These are phyloP conservation scores for Diarsia dahlii DNA, from an alignment of 2,888 invertebrate species.

Conservation along the genomic window DNA sequence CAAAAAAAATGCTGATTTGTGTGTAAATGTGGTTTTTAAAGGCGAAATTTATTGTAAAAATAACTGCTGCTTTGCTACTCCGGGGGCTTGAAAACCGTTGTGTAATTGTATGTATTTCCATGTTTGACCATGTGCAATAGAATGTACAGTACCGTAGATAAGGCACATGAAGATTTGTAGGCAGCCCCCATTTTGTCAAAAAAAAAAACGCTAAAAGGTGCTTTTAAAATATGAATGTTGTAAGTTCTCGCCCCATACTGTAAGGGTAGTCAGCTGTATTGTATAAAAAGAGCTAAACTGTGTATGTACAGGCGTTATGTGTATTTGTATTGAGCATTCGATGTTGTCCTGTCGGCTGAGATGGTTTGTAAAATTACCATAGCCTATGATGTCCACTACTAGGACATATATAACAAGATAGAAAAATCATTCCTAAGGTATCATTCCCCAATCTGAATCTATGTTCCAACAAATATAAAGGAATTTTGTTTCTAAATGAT, in stretches of 20 bases:
- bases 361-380: constrained; percentile 16
- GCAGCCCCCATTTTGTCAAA: background rate
- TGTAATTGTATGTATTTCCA: background rate
- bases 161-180: background rate
- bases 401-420: constrained; percentile 14
- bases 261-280: constrained; percentile 25
- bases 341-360: constrained; percentile 5
- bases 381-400: background rate
- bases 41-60: no score
- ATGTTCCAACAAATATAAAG: no score
- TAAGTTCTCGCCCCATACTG: constrained; percentile 41
- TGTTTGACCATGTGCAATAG: background rate
- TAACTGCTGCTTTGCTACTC: no score
- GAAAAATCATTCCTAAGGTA: constrained; percentile 55
- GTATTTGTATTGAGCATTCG: constrained; percentile 21
- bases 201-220: constrained; percentile 19
- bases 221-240: constrained; percentile 22
- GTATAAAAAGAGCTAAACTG: constrained; percentile 24
- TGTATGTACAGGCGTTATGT: constrained; percentile 40
- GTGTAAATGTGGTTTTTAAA: no score
- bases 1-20: background rate
- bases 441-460: constrained; percentile 49
- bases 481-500: no score
- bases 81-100: background rate
- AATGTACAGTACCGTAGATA: background rate